Percentiles rank a stretch among this genome's conserved stretches.
Conservation (phyloP, 2,888 invertebrate genomes). For the Dicyrtoma fusca region DNA sequence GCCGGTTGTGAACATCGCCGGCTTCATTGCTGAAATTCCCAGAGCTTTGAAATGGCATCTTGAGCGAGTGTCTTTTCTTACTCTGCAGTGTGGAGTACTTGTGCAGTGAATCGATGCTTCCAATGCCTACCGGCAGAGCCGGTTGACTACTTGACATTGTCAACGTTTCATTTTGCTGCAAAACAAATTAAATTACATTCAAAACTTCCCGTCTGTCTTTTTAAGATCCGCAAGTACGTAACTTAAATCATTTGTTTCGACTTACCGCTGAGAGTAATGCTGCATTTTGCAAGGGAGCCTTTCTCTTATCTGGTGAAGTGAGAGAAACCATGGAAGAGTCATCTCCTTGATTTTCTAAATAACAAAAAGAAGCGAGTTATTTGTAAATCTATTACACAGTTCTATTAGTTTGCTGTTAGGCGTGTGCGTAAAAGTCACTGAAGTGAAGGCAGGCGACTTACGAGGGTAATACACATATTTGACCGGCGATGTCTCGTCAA, state of each 20-base stretch:
- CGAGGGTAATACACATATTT: constrained; percentile 23
- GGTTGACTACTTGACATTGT: constrained; percentile 56
- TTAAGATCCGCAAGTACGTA: too few species aligned
- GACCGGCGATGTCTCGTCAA: constrained; percentile 6
- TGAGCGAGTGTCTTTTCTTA: constrained; percentile 51
- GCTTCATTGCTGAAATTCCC: background rate
- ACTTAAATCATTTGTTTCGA: too few species aligned
- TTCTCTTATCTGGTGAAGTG: constrained; percentile 12
- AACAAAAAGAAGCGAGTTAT: constrained; percentile 1
- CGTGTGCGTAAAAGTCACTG: too few species aligned
- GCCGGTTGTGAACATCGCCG: constrained; percentile 16
- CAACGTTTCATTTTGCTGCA: constrained; percentile 44
- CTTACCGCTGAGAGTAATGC: constrained; percentile 8
- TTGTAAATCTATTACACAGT: too few species aligned
- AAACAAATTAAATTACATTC: background rate
- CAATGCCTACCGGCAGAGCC: constrained; percentile 48
- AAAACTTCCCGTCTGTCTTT: too few species aligned
- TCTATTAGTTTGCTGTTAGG: too few species aligned
- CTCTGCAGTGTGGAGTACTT: constrained; percentile 36
- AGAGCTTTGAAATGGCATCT: constrained; percentile 35
- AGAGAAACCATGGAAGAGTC: background rate
- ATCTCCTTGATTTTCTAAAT: background rate
- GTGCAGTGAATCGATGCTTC: constrained; percentile 50
- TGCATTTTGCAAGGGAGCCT: background rate
- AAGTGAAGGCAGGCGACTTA: constrained; percentile 7